Evolutionary conservation across 2,797 vertebrate species (phyloP).

Genomic region (Galagoides demidoff): DNA sequence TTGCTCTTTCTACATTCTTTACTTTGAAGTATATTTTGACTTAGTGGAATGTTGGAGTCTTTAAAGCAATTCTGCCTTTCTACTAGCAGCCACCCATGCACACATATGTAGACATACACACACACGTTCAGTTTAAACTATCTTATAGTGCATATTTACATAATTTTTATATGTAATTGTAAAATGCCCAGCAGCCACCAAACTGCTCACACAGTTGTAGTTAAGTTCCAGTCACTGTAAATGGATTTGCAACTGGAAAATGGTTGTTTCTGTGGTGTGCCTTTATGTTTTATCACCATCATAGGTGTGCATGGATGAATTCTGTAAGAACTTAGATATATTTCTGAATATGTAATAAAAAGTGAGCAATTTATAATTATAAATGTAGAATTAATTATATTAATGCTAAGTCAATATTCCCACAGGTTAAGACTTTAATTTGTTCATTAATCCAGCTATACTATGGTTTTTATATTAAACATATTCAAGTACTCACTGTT

Average conservation of each 20-base stretch:
- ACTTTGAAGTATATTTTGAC: neutral
- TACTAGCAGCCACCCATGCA: neutral
- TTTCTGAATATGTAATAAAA: neutral
- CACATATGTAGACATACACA: neutral
- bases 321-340: conserved; percentile 52
- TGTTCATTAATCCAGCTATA: conserved; percentile 16
- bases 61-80: neutral
- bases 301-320: neutral
- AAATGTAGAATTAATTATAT: no score
- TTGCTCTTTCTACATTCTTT: neutral
- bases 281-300: conserved; percentile 19
- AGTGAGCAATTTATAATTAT: neutral
- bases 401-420: conserved; percentile 51
- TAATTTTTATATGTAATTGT: neutral
- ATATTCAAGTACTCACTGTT: neutral
- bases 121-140: neutral
- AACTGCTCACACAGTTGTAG: neutral
- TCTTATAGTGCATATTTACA: neutral
- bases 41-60: neutral
- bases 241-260: neutral
- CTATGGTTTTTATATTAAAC: conserved; percentile 1
- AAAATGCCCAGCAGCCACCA: neutral
- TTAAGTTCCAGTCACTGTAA: conserved; percentile 40
- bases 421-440: conserved; percentile 63
- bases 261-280: neutral